A percentile compares a stretch with the other conserved stretches of the same genome.
Conservation (phyloP, 2,888 invertebrate species). For the Drosophila crucigera region DNA sequence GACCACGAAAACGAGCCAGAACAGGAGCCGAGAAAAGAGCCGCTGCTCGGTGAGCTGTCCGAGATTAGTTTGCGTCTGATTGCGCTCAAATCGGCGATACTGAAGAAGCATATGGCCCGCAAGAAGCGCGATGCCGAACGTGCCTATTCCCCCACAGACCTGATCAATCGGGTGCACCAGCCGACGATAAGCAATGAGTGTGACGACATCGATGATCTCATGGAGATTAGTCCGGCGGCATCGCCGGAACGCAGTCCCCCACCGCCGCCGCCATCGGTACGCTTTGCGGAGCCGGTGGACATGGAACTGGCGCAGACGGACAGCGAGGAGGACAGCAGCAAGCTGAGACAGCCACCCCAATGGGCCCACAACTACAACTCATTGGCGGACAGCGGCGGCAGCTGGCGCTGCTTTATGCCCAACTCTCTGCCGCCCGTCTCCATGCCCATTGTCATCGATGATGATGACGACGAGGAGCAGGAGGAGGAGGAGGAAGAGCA, state of each 20-base stretch:
- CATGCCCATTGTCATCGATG: conserved; percentile 69
- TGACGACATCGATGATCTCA: conserved; percentile 70
- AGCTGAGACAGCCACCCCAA: conserved; percentile 12
- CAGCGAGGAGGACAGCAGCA: conserved; percentile 69
- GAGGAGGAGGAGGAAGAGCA: not conserved
- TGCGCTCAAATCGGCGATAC: conserved; percentile 84
- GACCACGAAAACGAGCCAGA: conserved; percentile 72
- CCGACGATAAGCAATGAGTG: conserved; percentile 52
- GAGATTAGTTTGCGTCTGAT: conserved; percentile 80
- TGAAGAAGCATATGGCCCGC: conserved; percentile 83
- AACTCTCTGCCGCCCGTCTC: conserved; percentile 62
- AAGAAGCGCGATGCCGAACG: conserved; percentile 83
- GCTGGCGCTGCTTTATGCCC: conserved; percentile 60
- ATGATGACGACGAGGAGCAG: conserved; percentile 46
- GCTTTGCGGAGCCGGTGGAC: conserved; percentile 78
- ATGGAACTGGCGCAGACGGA: conserved; percentile 85
- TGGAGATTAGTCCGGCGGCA: conserved; percentile 84
- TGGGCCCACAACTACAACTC: conserved; percentile 55
- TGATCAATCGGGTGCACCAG: conserved; percentile 75
- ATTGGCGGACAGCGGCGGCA: conserved; percentile 36
- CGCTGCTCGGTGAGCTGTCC: conserved; percentile 48
- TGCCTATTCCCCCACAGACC: conserved; percentile 85
- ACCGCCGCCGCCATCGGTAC: conserved; percentile 39
- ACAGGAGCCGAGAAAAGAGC: conserved; percentile 34
- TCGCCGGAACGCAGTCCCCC: conserved; percentile 81